phyloP scores from a whole-genome alignment of 2,888 invertebrate genomes.

The Lochmaea crataegi region DNA sequence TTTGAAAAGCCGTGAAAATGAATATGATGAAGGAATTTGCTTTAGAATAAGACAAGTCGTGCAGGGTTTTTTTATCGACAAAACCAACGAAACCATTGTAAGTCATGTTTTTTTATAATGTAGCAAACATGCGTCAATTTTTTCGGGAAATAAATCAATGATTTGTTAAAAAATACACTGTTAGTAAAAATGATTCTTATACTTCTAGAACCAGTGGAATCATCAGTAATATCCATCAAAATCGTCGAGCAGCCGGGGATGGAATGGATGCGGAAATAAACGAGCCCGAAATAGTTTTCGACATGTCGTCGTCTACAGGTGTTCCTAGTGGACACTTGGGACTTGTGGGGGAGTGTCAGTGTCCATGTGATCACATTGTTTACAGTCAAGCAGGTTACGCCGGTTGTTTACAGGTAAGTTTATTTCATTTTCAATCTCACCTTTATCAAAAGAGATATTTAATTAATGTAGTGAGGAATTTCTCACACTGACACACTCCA shows the following conservation, averaged over 20 bases:
- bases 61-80: no score
- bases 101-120: no score
- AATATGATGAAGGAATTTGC: no score
- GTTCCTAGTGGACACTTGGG: constrained; percentile 58
- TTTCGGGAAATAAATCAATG: no score
- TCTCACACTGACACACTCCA: no score
- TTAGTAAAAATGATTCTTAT: no score
- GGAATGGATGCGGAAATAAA: constrained; percentile 64
- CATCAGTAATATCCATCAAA: constrained; percentile 36
- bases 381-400: constrained; percentile 62
- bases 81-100: no score
- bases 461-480: background rate
- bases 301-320: constrained; percentile 60
- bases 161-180: no score
- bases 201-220: constrained; percentile 2
- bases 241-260: constrained; percentile 61
- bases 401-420: constrained; percentile 62
- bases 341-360: constrained; percentile 58
- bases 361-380: constrained; percentile 63
- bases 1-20: no score
- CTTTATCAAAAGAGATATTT: background rate
- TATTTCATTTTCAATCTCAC: background rate
- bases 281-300: constrained; percentile 63
- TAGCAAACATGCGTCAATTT: no score
- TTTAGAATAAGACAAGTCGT: no score